Evolutionary conservation across 2,888 invertebrate genomes (phyloP), one percentile per base, ranked within the genome.

Genomic region (Melitaea athalia): DNA sequence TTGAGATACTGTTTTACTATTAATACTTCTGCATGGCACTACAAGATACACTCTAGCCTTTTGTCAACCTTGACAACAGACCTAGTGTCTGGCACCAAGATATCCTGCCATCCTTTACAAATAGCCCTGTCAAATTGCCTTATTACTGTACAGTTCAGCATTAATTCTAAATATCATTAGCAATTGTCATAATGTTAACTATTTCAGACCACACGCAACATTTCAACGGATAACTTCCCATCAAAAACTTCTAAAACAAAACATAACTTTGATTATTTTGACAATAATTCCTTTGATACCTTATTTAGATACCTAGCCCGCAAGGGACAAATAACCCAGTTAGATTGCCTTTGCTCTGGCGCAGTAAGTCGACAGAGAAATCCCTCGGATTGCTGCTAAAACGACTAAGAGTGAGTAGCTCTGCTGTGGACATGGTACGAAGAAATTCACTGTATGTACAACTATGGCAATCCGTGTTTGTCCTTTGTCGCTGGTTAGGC

Each of bases 291-390:
- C 15, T 59, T 62, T 61, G 53, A 53, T 67, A 67, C 52, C 59
- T 69, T 63, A 86, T 86, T 76, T 85, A 91, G 91, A 84, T 86
- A 67, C 74, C 83, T 83, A 84, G 79, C 76, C 84, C 81, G 64
- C 82, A 84, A 81, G 85, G 82, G 78, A 80, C 79, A 81, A 82
- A 80, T 85, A 89, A 85, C 80, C 81, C 84, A 68, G 74, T 79
- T 77, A 89, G 81, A 81, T 81, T 92, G 76, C 91, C 92, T 79
- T 89, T 90, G 67, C 78, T 92, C 72, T 92, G 90, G 92, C 87
- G 89, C 65, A 86, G 81, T 83, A 89, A 89, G 76, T 85, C 89
- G 69, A 79, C 85, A 77, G 90, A 89, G 79, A 92, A 90, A 86
- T 83, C 88, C 59, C 77, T 92, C 83, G 91, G 91, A 72, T 75